Percentiles rank a stretch among this genome's conserved stretches.
Evolutionary conservation across 2,888 invertebrate genomes (phyloP).

Genomic region (Diachrysia chrysitis): DNA sequence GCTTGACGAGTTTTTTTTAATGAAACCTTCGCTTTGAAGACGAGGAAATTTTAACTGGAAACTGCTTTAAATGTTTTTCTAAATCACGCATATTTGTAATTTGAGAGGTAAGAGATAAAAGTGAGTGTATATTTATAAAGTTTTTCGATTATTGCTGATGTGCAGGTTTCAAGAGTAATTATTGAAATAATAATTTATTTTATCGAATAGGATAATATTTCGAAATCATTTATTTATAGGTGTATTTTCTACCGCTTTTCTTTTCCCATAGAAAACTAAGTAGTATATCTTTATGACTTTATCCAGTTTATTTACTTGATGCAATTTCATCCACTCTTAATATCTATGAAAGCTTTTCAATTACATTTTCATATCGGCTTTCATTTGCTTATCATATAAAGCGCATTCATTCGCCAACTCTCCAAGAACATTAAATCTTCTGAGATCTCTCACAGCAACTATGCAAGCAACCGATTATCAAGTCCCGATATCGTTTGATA

Average conservation of each 20-base stretch:
- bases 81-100: background rate
- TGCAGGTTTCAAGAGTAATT: background rate
- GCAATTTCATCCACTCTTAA: slow-evolving; percentile 4
- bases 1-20: slow-evolving; percentile 33
- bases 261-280: background rate
- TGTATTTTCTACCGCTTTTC: background rate
- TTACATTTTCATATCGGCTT: slow-evolving; percentile 32
- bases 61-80: slow-evolving; percentile 18
- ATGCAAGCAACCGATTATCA: slow-evolving; percentile 56
- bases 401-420: slow-evolving; percentile 24
- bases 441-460: slow-evolving; percentile 28
- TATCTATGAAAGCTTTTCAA: slow-evolving; percentile 17
- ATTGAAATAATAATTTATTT: background rate
- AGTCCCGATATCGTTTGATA: slow-evolving; percentile 64
- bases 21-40: slow-evolving; percentile 32
- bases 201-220: no score
- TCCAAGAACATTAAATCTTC: slow-evolving; percentile 44
- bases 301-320: slow-evolving; percentile 10
- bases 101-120: no score
- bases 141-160: background rate
- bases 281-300: background rate
- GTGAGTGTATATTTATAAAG: background rate
- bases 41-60: slow-evolving; percentile 11
- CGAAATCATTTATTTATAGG: no score
- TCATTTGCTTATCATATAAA: slow-evolving; percentile 21